Evolutionary conservation across 1,140 invertebrate species (phyloP).

Genomic region (Gerris buenoi): DNA sequence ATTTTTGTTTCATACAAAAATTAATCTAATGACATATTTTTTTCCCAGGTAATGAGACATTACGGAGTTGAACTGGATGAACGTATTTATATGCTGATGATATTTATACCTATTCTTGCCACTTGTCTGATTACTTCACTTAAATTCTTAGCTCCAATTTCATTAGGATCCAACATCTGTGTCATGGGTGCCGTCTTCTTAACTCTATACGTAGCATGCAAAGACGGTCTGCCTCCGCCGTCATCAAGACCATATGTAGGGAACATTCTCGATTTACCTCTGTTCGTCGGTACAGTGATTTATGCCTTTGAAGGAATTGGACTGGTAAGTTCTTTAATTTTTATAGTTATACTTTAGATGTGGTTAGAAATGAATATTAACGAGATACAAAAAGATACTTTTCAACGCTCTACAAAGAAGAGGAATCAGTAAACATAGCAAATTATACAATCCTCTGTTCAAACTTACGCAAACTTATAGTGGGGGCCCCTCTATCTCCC

Average conservation of each 20-base stretch:
- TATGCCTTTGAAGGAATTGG: slow-evolving; percentile 81
- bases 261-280: slow-evolving; percentile 42
- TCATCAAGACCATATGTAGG: slow-evolving; percentile 29
- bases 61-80: slow-evolving; percentile 41
- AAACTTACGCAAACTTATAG: no score
- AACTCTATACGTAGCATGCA: slow-evolving; percentile 53
- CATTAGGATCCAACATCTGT: slow-evolving; percentile 65
- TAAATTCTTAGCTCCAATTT: slow-evolving; percentile 69
- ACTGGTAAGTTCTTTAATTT: slow-evolving; percentile 32
- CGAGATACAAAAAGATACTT: no score
- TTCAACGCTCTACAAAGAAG: no score
- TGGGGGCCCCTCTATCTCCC: no score
- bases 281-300: slow-evolving; percentile 77
- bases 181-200: slow-evolving; percentile 57
- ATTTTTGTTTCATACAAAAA: no score
- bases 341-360: background rate
- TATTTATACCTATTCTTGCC: slow-evolving; percentile 52
- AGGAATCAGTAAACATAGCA: no score
- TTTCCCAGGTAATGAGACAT: slow-evolving; percentile 44
- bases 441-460: background rate
- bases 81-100: slow-evolving; percentile 51
- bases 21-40: no score
- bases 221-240: slow-evolving; percentile 16
- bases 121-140: slow-evolving; percentile 68
- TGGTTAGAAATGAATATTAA: background rate